Evolutionary conservation across 2,797 vertebrate species (phyloP).

Genomic region (Cynodonichthys magdalenae): DNA sequence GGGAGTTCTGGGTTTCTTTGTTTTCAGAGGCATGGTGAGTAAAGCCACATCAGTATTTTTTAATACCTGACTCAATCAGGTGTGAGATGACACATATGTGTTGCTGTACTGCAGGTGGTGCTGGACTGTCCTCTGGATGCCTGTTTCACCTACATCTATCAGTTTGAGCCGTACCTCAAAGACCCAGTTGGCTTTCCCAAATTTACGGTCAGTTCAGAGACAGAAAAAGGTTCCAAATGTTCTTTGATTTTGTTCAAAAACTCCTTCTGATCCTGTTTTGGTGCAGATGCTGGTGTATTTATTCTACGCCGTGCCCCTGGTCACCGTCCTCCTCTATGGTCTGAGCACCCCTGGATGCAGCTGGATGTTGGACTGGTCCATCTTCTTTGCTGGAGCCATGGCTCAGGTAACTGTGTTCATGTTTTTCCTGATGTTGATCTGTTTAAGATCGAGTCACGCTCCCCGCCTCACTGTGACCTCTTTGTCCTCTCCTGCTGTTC

Average conservation of each 20-base stretch:
- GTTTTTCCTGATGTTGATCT: constrained; percentile 1
- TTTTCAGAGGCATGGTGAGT: constrained; percentile 91
- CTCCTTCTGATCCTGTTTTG: neutral
- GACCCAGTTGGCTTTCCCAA: constrained; percentile 91
- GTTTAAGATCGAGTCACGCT: neutral
- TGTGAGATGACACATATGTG: neutral
- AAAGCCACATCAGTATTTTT: neutral
- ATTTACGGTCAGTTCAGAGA: constrained; percentile 84
- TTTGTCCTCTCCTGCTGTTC: neutral
- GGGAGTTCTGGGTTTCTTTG: constrained; percentile 76
- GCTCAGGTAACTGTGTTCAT: constrained; percentile 84
- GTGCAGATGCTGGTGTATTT: constrained; percentile 89
- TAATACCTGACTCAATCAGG: neutral
- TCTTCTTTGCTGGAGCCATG: constrained; percentile 88
- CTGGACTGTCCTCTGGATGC: constrained; percentile 89
- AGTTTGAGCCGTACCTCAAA: constrained; percentile 93
- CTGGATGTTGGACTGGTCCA: constrained; percentile 92
- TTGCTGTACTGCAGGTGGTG: constrained; percentile 81
- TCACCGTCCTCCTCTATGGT: constrained; percentile 79
- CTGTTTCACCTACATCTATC: constrained; percentile 92
- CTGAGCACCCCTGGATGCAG: constrained; percentile 86
- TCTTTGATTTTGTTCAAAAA: neutral
- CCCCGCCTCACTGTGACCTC: constrained; percentile 10
- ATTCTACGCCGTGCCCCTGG: constrained; percentile 89
- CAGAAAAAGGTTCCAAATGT: neutral